Percentiles rank a stretch among this genome's conserved stretches.
Evolutionary conservation across 2,888 invertebrate genomes (phyloP).

Genomic region (Ectemnius cavifrons): DNA sequence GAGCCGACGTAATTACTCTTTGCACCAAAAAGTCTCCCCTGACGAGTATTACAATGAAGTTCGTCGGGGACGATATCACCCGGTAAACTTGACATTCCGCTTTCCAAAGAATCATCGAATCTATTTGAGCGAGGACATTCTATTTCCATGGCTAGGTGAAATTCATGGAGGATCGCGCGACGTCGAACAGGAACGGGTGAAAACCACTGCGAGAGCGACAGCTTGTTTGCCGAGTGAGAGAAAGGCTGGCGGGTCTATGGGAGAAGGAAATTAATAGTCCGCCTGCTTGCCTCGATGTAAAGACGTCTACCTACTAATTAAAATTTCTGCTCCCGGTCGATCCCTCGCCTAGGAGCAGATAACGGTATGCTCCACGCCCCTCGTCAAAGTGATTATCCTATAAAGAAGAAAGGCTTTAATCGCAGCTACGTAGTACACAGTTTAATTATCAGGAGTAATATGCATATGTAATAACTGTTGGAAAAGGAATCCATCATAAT

Average conservation of each 20-base stretch:
- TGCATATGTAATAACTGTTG: slow-evolving; percentile 24
- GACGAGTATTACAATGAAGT: not conserved
- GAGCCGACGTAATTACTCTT: not conserved
- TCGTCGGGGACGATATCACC: too few species aligned
- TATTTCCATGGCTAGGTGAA: too few species aligned
- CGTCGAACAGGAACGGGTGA: not conserved
- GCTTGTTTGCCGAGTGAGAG: slow-evolving; percentile 49
- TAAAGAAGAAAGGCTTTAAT: slow-evolving; percentile 47
- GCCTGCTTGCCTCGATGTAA: slow-evolving; percentile 48
- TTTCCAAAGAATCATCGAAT: too few species aligned
- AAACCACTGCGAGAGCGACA: slow-evolving; percentile 16
- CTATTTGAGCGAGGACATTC: too few species aligned
- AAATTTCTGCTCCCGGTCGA: slow-evolving; percentile 55
- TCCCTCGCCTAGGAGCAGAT: slow-evolving; percentile 41
- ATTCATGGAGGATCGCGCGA: too few species aligned
- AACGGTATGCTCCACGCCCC: slow-evolving; percentile 34
- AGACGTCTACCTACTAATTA: slow-evolving; percentile 61
- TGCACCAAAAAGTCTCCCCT: slow-evolving; percentile 1
- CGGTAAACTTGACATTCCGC: too few species aligned
- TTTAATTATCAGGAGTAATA: slow-evolving; percentile 53
- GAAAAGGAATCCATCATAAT: not conserved
- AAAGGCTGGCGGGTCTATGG: slow-evolving; percentile 50
- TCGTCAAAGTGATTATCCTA: slow-evolving; percentile 53
- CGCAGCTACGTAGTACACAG: slow-evolving; percentile 19
- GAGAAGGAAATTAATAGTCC: slow-evolving; percentile 56